Base-by-base conservation (phyloP, 2,797 vertebrate genomes). In the Phalloptychus januarius region DNA sequence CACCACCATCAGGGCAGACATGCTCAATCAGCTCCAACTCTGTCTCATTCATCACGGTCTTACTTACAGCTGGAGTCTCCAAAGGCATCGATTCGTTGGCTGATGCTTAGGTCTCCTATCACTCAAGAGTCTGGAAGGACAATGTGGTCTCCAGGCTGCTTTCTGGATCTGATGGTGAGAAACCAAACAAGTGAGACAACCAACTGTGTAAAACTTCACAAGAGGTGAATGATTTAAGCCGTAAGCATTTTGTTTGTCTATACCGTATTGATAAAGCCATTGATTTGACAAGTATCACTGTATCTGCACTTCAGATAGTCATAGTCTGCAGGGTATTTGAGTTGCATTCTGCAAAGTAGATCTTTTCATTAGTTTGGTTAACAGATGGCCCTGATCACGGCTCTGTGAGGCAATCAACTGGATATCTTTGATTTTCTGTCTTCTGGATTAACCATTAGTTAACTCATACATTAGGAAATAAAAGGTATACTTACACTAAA, bases 11-110 rank as follows among this genome's bases (percentile, higher is more conserved):
- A 75, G 81, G 87, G 87, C 83, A 92, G 89, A 91, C 89, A 87
- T 79, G 90, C 88, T 92, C 91, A 89, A 91, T 93, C 92, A 90
- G 89, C 84, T 87, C 82, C 58, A 18, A 75, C 88, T 87, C 86
- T 33, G 80, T 87, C 84, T 84, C 92, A 92, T 92, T 90, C 79
- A 92, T 93, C 93, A 91, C 31, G 46, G 45, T 80, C 83, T 79
- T 70, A 82, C 85, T 87, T 85, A 86, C 75, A 87, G 82, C 90
- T 78, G 71, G 88, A 86, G 72, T 85, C 84, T 85, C 77, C 81
- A 12, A n/a, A 28, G 61, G n/a, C 84, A 90, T 90, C 76, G 91
- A 91, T 91, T 75, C 15, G 63, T 63, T 42, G 61, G 82, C 80
- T 77, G 31, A 71, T 72, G 76, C 54, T 77, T 45, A 15, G 54